These are phyloP conservation scores for Nycticorax nycticorax DNA, from an alignment of 2,113 vertebrate genomes.

Conservation along the genomic window DNA sequence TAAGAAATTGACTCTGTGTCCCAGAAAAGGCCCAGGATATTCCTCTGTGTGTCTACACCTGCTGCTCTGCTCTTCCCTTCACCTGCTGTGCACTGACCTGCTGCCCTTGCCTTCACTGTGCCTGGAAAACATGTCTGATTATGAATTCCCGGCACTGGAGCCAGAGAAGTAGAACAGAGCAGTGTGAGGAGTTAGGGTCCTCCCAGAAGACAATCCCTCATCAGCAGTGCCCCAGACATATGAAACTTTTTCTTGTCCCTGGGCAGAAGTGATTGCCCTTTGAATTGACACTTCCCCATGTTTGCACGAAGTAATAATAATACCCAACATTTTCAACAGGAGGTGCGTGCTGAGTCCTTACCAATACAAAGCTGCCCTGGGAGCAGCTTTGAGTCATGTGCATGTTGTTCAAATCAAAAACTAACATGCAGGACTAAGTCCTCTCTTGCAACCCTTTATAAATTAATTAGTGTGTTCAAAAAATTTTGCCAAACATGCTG, in stretches of 20 bases:
- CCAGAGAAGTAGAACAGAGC: background rate
- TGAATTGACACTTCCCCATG: background rate
- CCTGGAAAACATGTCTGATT: background rate
- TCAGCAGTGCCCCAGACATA: background rate
- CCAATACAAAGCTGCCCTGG: background rate
- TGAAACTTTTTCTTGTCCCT: background rate
- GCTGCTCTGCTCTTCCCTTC: background rate
- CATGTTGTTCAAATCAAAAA: background rate
- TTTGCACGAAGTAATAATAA: background rate
- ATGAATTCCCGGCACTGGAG: background rate
- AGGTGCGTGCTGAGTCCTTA: background rate
- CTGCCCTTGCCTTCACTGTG: background rate
- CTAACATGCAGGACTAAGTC: background rate
- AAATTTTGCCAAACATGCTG: background rate
- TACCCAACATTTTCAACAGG: background rate
- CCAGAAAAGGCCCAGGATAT: slow-evolving; percentile 16
- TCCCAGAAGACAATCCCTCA: background rate
- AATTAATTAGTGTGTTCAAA: background rate
- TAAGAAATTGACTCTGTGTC: background rate
- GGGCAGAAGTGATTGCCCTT: background rate
- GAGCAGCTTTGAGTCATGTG: background rate
- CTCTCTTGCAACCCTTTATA: background rate
- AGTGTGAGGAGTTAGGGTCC: background rate
- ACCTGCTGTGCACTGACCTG: slow-evolving; percentile 36
- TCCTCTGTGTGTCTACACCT: background rate